Percentiles rank a stretch among this genome's conserved stretches.
Evolutionary conservation across 2,113 vertebrate genomes (phyloP).

Genomic region (Motacilla tschutschensis): DNA sequence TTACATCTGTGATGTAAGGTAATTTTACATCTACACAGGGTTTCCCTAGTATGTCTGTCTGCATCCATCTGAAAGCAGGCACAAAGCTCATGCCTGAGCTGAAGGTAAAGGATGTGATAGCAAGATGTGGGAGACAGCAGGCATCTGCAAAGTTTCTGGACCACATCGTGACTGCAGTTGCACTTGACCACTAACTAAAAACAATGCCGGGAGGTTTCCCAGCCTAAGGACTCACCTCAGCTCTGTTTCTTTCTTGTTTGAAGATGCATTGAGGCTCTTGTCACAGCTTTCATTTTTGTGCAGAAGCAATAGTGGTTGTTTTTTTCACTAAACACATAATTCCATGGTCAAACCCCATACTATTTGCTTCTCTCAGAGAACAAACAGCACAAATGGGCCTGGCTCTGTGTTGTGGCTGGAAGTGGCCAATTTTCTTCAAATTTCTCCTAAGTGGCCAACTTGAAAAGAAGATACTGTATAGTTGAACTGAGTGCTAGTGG

Average conservation of each 20-base stretch:
- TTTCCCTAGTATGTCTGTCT: background rate
- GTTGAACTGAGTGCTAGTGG: background rate
- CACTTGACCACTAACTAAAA: background rate
- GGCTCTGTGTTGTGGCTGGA: background rate
- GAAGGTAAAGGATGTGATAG: background rate
- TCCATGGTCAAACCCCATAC: background rate
- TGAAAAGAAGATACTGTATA: background rate
- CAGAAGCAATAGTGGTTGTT: background rate
- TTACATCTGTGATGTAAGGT: background rate
- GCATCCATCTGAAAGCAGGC: background rate
- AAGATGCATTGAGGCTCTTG: background rate
- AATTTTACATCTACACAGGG: background rate
- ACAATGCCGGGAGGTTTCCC: rapidly evolving
- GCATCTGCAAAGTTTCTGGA: background rate
- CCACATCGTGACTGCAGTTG: background rate
- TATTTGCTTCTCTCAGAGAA: background rate
- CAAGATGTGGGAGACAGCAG: background rate
- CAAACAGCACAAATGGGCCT: background rate
- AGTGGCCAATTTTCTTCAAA: background rate
- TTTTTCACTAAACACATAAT: background rate
- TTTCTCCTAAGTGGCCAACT: background rate
- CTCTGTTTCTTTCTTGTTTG: background rate
- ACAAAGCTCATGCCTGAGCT: background rate
- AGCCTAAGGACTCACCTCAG: background rate
- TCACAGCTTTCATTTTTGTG: background rate